A percentile compares a stretch with the other conserved stretches of the same genome.
Conservation (phyloP, 2,113 vertebrate species). For the Pomatorhinus ruficollis region DNA sequence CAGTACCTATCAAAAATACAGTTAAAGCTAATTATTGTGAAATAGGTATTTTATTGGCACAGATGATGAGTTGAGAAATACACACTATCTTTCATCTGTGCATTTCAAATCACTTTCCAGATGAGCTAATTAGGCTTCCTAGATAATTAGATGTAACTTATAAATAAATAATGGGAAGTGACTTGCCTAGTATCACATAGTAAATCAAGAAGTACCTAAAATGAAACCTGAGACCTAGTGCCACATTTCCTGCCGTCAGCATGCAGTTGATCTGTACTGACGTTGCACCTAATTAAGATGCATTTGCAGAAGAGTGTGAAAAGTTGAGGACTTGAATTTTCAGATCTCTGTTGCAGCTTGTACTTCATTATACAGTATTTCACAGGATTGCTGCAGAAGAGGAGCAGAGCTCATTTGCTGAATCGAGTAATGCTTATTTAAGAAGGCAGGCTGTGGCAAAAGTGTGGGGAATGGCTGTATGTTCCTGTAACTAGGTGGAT, state of each 20-base stretch:
- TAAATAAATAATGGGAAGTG: slow-evolving; percentile 32
- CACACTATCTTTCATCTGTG: not conserved
- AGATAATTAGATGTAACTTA: slow-evolving; percentile 35
- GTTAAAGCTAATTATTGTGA: slow-evolving; percentile 49
- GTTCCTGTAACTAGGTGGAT: not conserved
- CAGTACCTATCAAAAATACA: slow-evolving; percentile 39
- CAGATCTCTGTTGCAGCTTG: not conserved
- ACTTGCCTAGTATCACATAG: not conserved
- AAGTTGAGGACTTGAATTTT: not conserved
- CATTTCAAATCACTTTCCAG: slow-evolving; percentile 39
- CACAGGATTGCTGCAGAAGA: not conserved
- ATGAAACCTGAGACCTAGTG: not conserved
- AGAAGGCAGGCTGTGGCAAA: not conserved
- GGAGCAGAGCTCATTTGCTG: not conserved
- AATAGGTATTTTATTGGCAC: slow-evolving; percentile 38
- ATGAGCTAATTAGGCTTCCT: slow-evolving; percentile 36
- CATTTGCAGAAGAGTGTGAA: not conserved
- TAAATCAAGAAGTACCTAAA: slow-evolving; percentile 6
- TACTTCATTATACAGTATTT: not conserved
- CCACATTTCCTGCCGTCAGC: not conserved
- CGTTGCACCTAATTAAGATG: not conserved
- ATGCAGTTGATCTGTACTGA: not conserved
- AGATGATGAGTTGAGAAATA: slow-evolving; percentile 35
- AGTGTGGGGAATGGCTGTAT: not conserved
- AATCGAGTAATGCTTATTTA: not conserved